A percentile compares a stretch with the other conserved stretches of the same genome.
Evolutionary conservation across 2,888 invertebrate species (phyloP).

Genomic region (Baronia brevicornis): DNA sequence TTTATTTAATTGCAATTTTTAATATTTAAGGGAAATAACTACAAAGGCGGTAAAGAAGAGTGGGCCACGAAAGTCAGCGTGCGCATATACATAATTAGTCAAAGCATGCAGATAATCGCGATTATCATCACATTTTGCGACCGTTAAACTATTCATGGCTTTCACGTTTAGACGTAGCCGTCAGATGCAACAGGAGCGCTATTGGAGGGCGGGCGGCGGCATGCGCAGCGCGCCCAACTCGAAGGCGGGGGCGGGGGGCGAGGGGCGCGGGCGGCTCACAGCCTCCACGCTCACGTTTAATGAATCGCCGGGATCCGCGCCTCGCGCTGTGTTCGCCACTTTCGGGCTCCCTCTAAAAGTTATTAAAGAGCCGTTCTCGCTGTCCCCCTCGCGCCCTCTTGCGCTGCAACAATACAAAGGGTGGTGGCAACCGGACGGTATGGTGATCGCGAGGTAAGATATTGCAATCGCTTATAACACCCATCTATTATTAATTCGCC

Average conservation of each 20-base stretch:
- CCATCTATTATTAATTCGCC: slow-evolving; percentile 6
- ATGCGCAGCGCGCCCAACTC: slow-evolving; percentile 44
- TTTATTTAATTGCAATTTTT: too few relatives aligned
- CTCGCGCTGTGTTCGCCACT: slow-evolving; percentile 59
- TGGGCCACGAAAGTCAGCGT: too few relatives aligned
- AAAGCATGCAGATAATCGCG: slow-evolving; percentile 53
- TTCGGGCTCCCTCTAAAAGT: slow-evolving; percentile 61
- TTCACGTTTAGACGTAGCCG: slow-evolving; percentile 63
- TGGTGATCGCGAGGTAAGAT: slow-evolving; percentile 42
- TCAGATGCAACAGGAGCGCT: slow-evolving; percentile 72
- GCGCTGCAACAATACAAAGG: slow-evolving; percentile 45
- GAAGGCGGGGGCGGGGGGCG: slow-evolving; percentile 23
- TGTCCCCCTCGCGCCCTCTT: slow-evolving; percentile 61
- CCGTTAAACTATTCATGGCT: slow-evolving; percentile 69
- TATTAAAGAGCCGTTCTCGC: slow-evolving; percentile 49
- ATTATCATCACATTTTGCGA: slow-evolving; percentile 56
- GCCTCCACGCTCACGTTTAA: slow-evolving; percentile 68
- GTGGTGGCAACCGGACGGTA: slow-evolving; percentile 26
- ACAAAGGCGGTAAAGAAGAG: too few relatives aligned
- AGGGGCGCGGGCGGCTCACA: slow-evolving; percentile 48
- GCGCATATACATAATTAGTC: too few relatives aligned
- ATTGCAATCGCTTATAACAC: too few relatives aligned
- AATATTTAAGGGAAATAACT: too few relatives aligned
- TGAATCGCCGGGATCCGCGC: slow-evolving; percentile 72
- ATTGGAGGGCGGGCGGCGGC: slow-evolving; percentile 50